phyloP scores from a whole-genome alignment of 2,113 vertebrate species.

The Anas platyrhynchos region DNA sequence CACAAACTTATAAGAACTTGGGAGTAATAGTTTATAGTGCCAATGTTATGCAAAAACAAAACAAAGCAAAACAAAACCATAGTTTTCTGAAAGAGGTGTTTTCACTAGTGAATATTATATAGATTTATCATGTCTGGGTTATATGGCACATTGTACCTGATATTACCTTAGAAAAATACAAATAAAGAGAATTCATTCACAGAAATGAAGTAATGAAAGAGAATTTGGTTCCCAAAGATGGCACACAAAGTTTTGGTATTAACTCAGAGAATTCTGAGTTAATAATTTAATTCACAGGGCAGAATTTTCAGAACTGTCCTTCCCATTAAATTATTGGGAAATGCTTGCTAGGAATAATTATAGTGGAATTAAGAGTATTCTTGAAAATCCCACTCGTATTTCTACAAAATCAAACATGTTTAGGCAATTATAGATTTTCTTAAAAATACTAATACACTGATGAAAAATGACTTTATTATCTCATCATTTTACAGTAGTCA shows the following conservation, averaged over 20 bases:
- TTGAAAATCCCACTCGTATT: background rate
- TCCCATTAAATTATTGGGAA: accelerated
- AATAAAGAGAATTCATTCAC: background rate
- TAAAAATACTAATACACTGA: background rate
- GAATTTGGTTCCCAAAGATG: background rate
- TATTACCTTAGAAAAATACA: background rate
- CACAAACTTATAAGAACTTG: background rate
- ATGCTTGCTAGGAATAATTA: background rate
- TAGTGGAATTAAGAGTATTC: background rate
- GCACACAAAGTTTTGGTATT: background rate
- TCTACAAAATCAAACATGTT: background rate
- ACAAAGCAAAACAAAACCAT: background rate
- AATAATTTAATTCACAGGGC: background rate
- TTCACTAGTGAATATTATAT: background rate
- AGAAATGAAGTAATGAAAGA: background rate
- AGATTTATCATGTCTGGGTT: background rate
- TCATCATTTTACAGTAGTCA: background rate
- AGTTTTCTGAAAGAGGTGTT: background rate
- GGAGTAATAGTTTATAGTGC: background rate
- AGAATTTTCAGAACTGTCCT: background rate
- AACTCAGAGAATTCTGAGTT: background rate
- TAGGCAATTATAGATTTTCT: background rate
- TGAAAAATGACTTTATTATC: background rate
- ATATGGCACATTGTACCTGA: background rate
- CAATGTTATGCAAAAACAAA: background rate